These are phyloP conservation scores for Lochmaea crataegi DNA, from an alignment of 2,888 invertebrate species.

Conservation along the genomic window DNA sequence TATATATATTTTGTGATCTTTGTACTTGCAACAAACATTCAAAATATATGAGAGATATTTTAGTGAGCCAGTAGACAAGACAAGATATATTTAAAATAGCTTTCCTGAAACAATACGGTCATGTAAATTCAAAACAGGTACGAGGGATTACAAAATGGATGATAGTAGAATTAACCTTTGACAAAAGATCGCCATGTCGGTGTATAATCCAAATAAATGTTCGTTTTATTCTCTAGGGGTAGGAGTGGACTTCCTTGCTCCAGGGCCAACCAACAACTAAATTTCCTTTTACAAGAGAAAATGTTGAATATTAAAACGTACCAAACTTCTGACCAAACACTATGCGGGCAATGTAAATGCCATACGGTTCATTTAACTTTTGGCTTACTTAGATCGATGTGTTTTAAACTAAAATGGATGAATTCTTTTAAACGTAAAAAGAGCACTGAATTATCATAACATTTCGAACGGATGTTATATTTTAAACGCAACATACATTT, in stretches of 20 bases:
- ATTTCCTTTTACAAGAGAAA: constrained; percentile 14
- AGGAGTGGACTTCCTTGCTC: constrained; percentile 20
- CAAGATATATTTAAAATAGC: background rate
- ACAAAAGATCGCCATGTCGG: constrained; percentile 14
- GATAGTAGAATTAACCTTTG: constrained; percentile 12
- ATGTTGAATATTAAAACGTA: constrained; percentile 19
- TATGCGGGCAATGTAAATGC: background rate
- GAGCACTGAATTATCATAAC: too few relatives aligned
- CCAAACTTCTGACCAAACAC: background rate
- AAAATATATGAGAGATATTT: background rate
- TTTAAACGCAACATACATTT: too few relatives aligned
- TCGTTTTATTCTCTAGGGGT: constrained; percentile 18
- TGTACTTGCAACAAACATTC: too few relatives aligned
- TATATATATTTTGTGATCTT: too few relatives aligned
- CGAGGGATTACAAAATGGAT: constrained; percentile 20
- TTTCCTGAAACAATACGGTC: constrained; percentile 12
- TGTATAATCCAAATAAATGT: constrained; percentile 16
- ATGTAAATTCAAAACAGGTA: constrained; percentile 26
- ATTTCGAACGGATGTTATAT: too few relatives aligned
- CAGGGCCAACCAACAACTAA: constrained; percentile 12
- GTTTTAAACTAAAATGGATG: too few relatives aligned
- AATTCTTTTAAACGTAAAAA: too few relatives aligned
- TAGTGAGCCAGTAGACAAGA: background rate
- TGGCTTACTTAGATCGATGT: too few relatives aligned
- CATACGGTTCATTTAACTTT: background rate